A percentile compares a stretch with the other conserved stretches of the same genome.
phyloP scores from a whole-genome alignment of 2,113 vertebrate genomes.

The Tachysurus vachellii region DNA sequence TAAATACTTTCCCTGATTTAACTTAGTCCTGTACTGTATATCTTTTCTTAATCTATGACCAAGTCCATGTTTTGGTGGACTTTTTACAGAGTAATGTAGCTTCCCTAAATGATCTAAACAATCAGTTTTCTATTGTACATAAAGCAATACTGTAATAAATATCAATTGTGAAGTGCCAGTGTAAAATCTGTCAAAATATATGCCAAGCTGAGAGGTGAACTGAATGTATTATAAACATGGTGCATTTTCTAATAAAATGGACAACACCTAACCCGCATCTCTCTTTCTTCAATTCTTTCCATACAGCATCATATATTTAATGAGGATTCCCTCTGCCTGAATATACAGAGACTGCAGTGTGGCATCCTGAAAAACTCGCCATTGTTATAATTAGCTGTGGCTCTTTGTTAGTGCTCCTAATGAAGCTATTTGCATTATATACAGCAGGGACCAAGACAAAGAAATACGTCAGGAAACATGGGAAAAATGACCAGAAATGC shows the following conservation, averaged over 20 bases:
- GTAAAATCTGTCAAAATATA: slow-evolving; percentile 22
- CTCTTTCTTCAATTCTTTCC: slow-evolving; percentile 23
- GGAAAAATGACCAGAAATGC: neutral
- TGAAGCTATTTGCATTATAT: neutral
- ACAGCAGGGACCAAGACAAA: neutral
- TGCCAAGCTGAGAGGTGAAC: slow-evolving; percentile 1
- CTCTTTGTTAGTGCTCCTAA: neutral
- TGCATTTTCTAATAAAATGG: slow-evolving; percentile 36
- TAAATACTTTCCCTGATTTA: slow-evolving; percentile 4
- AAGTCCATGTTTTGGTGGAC: slow-evolving; percentile 28
- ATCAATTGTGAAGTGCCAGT: slow-evolving; percentile 11
- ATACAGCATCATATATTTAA: slow-evolving; percentile 23
- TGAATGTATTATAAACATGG: slow-evolving; percentile 21
- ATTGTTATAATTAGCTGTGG: neutral
- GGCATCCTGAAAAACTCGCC: slow-evolving; percentile 12
- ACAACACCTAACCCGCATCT: slow-evolving; percentile 13
- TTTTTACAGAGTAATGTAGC: slow-evolving; percentile 21
- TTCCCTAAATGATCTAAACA: slow-evolving; percentile 27
- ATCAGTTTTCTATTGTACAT: slow-evolving; percentile 41
- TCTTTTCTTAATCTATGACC: slow-evolving; percentile 26
- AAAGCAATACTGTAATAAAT: slow-evolving; percentile 24
- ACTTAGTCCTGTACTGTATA: slow-evolving; percentile 5
- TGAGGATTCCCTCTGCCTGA: slow-evolving; percentile 32
- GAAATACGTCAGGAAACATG: no score
- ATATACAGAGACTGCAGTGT: neutral